Percentiles rank a stretch among this genome's conserved stretches.
Evolutionary conservation across 2,113 vertebrate genomes (phyloP).

Genomic region (Ctenodactylus gundi): DNA sequence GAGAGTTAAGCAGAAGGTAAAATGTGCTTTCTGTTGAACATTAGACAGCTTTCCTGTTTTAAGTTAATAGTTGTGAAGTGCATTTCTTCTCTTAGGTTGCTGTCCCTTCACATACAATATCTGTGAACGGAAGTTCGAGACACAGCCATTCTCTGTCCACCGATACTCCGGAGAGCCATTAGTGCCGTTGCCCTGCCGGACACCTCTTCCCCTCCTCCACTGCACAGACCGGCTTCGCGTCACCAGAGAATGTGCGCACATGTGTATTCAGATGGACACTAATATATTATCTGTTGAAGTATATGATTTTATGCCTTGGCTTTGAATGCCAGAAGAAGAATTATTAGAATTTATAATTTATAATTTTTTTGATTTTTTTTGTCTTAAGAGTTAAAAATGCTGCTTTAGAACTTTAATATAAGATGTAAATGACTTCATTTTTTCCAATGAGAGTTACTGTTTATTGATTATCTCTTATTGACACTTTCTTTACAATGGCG

Average conservation of each 20-base stretch:
- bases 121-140: conserved; percentile 84
- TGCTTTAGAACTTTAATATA: conserved; percentile 79
- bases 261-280: conserved; percentile 84
- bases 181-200: conserved; percentile 68
- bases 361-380: conserved; percentile 79
- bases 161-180: conserved; percentile 77
- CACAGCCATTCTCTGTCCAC: conserved; percentile 73
- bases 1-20: conserved; percentile 29
- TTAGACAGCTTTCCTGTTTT: conserved; percentile 49
- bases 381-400: conserved; percentile 81
- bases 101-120: conserved; percentile 83
- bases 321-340: conserved; percentile 80
- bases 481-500: conserved; percentile 64
- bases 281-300: conserved; percentile 82
- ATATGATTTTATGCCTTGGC: conserved; percentile 72
- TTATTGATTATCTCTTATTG: conserved; percentile 75
- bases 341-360: conserved; percentile 84
- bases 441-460: conserved; percentile 62
- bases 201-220: conserved; percentile 69
- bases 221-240: conserved; percentile 66
- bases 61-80: conserved; percentile 13
- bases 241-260: conserved; percentile 73
- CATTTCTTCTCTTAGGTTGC: conserved; percentile 80
- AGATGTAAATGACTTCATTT: conserved; percentile 74
- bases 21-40: conserved; percentile 40